A percentile compares a stretch with the other conserved stretches of the same genome.
Evolutionary conservation across 1,140 invertebrate genomes (phyloP).

Genomic region (Ceratina japonica): DNA sequence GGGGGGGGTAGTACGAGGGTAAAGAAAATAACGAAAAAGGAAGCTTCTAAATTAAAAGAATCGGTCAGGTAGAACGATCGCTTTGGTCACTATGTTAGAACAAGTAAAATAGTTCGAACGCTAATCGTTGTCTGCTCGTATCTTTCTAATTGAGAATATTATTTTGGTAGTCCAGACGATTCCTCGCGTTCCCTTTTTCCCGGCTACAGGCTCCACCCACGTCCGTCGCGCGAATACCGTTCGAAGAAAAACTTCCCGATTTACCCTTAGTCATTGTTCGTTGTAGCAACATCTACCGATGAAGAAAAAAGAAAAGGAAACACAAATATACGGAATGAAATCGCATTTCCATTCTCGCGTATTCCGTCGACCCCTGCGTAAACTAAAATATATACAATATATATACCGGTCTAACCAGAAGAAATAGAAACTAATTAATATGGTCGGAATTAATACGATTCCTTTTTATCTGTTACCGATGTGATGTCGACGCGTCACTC

Average conservation of each 20-base stretch:
- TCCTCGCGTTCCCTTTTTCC: background rate
- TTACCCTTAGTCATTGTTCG: too few relatives aligned
- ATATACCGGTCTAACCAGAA: constrained; percentile 48
- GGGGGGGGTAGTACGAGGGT: constrained; percentile 18
- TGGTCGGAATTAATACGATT: constrained; percentile 53
- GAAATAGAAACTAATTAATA: constrained; percentile 54
- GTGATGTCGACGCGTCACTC: constrained; percentile 11
- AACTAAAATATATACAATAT: constrained; percentile 51
- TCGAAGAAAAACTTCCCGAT: background rate
- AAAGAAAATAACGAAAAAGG: constrained; percentile 37
- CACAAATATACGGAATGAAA: constrained; percentile 40
- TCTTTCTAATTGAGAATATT: constrained; percentile 3
- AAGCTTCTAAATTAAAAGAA: constrained; percentile 43
- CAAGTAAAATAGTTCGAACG: constrained; percentile 56
- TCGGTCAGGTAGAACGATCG: constrained; percentile 36
- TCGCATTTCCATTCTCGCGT: constrained; percentile 22
- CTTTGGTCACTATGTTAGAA: constrained; percentile 42
- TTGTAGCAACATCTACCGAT: too few relatives aligned
- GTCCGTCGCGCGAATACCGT: too few relatives aligned
- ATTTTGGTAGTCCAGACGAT: background rate
- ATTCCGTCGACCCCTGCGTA: constrained; percentile 55
- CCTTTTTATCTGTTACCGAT: constrained; percentile 28
- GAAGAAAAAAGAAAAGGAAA: background rate
- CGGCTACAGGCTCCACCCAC: background rate
- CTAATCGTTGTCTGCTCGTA: constrained; percentile 34